Evolutionary conservation across 2,113 vertebrate genomes (phyloP).

Genomic region (Amia ocellicauda): DNA sequence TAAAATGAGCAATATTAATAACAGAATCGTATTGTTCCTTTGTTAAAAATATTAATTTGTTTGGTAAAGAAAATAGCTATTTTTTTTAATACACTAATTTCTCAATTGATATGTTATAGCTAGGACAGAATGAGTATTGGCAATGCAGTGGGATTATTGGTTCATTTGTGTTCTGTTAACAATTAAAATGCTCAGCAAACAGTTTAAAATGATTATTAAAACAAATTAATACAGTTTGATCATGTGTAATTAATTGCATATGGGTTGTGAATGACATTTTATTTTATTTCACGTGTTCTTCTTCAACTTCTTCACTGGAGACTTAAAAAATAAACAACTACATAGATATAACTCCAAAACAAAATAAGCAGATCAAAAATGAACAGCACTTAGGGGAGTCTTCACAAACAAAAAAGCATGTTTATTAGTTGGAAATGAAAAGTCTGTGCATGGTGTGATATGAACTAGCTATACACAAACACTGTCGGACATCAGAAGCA

Average conservation of each 20-base stretch:
- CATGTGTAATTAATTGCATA: not conserved
- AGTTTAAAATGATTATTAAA: no score
- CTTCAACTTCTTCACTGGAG: not conserved
- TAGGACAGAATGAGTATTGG: no score
- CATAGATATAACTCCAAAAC: constrained; percentile 22
- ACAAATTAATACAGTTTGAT: not conserved
- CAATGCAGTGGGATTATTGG: no score
- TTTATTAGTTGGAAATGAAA: constrained; percentile 19
- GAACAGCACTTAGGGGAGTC: constrained; percentile 8
- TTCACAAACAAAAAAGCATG: constrained; percentile 29
- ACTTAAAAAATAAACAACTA: constrained; percentile 35
- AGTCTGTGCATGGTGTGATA: constrained; percentile 30
- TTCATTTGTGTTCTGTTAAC: not conserved
- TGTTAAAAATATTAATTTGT: no score
- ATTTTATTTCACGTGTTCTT: not conserved
- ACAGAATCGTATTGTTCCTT: no score
- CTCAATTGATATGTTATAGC: no score
- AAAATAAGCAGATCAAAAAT: not conserved
- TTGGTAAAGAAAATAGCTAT: no score
- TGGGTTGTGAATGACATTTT: not conserved
- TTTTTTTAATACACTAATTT: no score
- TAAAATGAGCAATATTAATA: no score
- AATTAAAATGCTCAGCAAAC: not conserved
- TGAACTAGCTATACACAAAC: not conserved
- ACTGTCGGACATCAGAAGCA: constrained; percentile 41